Conservation (phyloP, 1,140 invertebrate species). For the Chironomus tepperi region DNA sequence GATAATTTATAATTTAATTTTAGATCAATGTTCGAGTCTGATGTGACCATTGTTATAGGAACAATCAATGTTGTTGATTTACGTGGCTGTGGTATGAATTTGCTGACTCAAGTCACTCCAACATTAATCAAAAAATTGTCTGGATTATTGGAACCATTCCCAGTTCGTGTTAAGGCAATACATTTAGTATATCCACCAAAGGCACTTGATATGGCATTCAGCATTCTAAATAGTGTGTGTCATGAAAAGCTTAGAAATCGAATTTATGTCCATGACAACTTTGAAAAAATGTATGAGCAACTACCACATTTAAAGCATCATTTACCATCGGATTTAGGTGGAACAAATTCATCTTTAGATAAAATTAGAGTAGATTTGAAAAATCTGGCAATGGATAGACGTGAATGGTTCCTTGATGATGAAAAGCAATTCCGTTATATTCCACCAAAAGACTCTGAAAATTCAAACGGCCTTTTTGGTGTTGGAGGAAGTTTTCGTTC, state of each 20-base stretch:
- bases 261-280: background rate
- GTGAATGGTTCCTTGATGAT: background rate
- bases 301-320: background rate
- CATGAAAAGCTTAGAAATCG: constrained; percentile 15
- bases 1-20: background rate
- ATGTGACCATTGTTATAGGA: background rate
- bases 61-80: constrained; percentile 5
- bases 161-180: constrained; percentile 1
- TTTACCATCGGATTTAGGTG: background rate
- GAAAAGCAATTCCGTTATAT: background rate
- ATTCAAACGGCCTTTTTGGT: background rate
- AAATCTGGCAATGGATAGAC: background rate
- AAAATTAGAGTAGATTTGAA: background rate
- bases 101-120: constrained; percentile 2
- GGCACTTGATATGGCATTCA: background rate
- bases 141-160: background rate
- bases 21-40: constrained; percentile 2
- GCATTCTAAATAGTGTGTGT: background rate
- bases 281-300: background rate
- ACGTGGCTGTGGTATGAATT: background rate
- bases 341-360: background rate
- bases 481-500: background rate
- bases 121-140: background rate
- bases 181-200: constrained; percentile 11
- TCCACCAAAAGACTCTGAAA: background rate